Evolutionary conservation across 2,888 invertebrate species (phyloP).

Genomic region (Philonicus albiceps): DNA sequence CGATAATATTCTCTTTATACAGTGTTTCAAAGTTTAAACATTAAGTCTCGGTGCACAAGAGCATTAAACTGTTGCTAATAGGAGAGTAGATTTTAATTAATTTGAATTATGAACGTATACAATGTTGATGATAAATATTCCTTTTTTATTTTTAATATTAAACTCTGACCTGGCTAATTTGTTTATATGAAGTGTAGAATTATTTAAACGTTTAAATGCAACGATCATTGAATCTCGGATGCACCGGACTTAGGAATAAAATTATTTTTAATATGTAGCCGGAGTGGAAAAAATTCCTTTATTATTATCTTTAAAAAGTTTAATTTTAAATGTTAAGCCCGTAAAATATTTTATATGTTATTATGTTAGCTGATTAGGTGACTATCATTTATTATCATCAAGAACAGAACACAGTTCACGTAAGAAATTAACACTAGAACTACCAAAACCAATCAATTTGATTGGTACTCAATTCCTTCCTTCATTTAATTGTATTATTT

Average conservation of each 20-base stretch:
- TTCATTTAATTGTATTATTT: too few relatives aligned
- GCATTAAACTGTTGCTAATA: neutral
- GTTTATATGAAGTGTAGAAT: neutral
- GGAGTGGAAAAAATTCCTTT: neutral
- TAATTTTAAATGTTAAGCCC: neutral
- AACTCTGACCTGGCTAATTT: neutral
- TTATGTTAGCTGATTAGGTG: neutral
- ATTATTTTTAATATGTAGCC: neutral
- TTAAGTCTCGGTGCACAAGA: neutral
- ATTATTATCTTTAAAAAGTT: neutral
- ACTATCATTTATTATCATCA: neutral
- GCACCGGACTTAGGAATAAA: neutral
- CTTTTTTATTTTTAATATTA: neutral
- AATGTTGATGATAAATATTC: too few relatives aligned
- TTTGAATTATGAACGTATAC: neutral
- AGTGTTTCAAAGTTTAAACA: neutral
- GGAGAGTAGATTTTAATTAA: neutral
- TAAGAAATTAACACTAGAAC: too few relatives aligned
- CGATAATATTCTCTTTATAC: constrained; percentile 42
- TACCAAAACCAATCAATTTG: too few relatives aligned
- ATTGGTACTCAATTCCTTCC: too few relatives aligned
- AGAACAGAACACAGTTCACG: neutral
- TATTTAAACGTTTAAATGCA: neutral
- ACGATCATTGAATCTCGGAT: neutral
- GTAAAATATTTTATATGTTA: neutral